Percentiles rank a stretch among this genome's conserved stretches.
Evolutionary conservation across 23 tunicate genomes (phyloP).

Genomic region (Trididemnum miniatum): DNA sequence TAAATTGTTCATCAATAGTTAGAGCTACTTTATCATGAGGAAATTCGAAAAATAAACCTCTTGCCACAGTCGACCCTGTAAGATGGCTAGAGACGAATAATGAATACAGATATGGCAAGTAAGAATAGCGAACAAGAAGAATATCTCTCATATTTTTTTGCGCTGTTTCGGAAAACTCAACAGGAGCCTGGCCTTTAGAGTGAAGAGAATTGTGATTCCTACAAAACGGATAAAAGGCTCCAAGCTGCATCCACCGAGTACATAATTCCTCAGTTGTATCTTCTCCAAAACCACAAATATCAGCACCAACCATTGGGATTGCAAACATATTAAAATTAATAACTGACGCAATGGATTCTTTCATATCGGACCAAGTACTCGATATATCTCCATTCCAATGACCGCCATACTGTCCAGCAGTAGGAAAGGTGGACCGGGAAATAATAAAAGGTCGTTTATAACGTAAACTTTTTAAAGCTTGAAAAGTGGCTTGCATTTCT

Average conservation of each 20-base stretch:
- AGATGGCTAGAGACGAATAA: conserved; percentile 51
- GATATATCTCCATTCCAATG: conserved; percentile 94
- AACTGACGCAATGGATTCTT: conserved; percentile 65
- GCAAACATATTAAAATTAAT: conserved; percentile 87
- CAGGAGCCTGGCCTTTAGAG: conserved; percentile 71
- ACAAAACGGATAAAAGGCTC: conserved; percentile 94
- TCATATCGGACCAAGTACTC: conserved; percentile 86
- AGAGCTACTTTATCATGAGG: conserved; percentile 61
- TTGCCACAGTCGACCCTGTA: conserved; percentile 80
- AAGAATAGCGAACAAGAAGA: conserved; percentile 50
- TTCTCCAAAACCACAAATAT: conserved; percentile 87
- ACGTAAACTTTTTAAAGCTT: conserved; percentile 57
- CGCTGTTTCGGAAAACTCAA: conserved; percentile 63
- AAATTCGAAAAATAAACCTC: conserved; percentile 84
- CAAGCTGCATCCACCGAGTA: conserved; percentile 94
- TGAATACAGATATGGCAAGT: conserved; percentile 90
- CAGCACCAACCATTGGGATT: conserved; percentile 91
- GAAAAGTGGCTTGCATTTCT: conserved; percentile 83
- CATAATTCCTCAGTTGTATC: conserved; percentile 86
- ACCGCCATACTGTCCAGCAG: conserved; percentile 85
- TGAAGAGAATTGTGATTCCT: conserved; percentile 67
- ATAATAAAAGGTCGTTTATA: conserved; percentile 81
- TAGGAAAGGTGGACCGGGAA: conserved; percentile 94
- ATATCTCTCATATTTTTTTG: conserved; percentile 56
- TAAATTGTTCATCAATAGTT: conserved; percentile 73